Evolutionary conservation across 2,113 vertebrate genomes (phyloP).

Genomic region (Paracanthobrama guichenoti): DNA sequence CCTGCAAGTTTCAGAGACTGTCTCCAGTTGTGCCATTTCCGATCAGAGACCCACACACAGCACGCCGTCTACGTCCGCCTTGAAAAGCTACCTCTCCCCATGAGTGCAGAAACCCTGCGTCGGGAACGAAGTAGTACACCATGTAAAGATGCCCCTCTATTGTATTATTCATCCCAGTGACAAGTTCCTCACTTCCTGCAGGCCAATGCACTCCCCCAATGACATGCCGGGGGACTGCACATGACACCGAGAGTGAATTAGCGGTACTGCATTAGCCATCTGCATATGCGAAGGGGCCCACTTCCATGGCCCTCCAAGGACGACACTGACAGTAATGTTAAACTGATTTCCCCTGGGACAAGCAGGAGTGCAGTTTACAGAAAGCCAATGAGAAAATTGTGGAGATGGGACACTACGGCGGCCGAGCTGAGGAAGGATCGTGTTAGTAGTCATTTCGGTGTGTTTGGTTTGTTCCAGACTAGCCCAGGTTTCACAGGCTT

Average conservation of each 20-base stretch:
- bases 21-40: constrained; percentile 70
- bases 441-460: background rate
- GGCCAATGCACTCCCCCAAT: constrained; percentile 59
- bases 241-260: constrained; percentile 64
- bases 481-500: no score
- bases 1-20: constrained; percentile 21
- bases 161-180: constrained; percentile 74
- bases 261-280: constrained; percentile 72
- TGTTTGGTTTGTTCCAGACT: background rate
- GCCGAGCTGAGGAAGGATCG: background rate
- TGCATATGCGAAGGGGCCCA: constrained; percentile 74
- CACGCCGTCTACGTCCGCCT: background rate
- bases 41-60: constrained; percentile 61
- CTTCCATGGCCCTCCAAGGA: constrained; percentile 76
- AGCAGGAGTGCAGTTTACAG: constrained; percentile 7
- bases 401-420: background rate
- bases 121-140: constrained; percentile 58
- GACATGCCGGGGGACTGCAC: constrained; percentile 49
- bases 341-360: constrained; percentile 36
- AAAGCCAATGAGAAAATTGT: constrained; percentile 30
- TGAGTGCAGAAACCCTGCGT: constrained; percentile 63
- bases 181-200: constrained; percentile 73
- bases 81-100: constrained; percentile 60
- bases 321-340: constrained; percentile 44
- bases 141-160: constrained; percentile 64